Conservation (phyloP, 2,113 vertebrate genomes). For the Girardinichthys multiradiatus region DNA sequence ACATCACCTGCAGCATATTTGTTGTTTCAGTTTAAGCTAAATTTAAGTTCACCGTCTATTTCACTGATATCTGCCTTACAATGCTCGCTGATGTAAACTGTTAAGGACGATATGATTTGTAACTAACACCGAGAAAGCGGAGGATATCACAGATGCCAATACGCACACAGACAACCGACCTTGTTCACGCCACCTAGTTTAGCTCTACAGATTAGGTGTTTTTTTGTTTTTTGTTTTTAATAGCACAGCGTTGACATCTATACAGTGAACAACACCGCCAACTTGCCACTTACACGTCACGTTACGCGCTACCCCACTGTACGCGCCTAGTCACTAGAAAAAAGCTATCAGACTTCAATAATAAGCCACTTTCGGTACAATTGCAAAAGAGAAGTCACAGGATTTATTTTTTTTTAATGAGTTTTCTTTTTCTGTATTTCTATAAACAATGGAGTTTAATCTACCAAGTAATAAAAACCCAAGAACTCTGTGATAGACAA, state of each 20-base stretch:
- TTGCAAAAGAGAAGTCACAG: conserved; percentile 97
- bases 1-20: conserved; percentile 35
- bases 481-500: conserved; percentile 89
- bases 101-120: conserved; percentile 64
- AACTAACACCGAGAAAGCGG: conserved; percentile 71
- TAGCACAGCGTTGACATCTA: conserved; percentile 85
- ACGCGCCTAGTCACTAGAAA: conserved; percentile 85
- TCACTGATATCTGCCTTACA: conserved; percentile 51
- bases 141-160: conserved; percentile 77
- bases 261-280: conserved; percentile 84
- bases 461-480: conserved; percentile 90
- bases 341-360: conserved; percentile 89
- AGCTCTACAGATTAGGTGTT: conserved; percentile 79
- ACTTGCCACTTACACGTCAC: conserved; percentile 85
- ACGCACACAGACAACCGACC: conserved; percentile 78
- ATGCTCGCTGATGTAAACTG: conserved; percentile 63
- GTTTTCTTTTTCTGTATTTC: conserved; percentile 77
- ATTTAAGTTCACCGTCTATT: conserved; percentile 22
- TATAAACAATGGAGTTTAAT: conserved; percentile 93
- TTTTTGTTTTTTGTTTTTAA: conserved; percentile 60
- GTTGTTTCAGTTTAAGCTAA: conserved; percentile 25
- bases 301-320: conserved; percentile 81
- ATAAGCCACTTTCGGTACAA: conserved; percentile 99
- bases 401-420: conserved; percentile 84
- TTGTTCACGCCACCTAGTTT: conserved; percentile 82